These are phyloP conservation scores for Darevskia nairensis DNA, from an alignment of 2,797 vertebrate species.

Conservation along the genomic window DNA sequence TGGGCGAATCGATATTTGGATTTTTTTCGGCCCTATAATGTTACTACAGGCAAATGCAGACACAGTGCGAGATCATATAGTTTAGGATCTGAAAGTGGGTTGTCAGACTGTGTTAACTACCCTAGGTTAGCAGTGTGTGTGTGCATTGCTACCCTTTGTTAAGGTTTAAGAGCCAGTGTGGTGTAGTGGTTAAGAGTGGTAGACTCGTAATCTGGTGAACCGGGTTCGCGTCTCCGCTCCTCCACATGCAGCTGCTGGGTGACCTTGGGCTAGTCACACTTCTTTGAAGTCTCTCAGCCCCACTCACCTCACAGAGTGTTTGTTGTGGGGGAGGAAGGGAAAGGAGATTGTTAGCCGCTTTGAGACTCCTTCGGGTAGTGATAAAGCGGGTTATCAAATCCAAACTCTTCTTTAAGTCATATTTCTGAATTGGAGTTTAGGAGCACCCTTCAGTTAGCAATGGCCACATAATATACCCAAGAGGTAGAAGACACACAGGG, in stretches of 20 bases:
- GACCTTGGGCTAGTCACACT: no score
- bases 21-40: background rate
- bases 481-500: background rate
- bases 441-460: background rate
- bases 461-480: background rate
- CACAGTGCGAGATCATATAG: background rate
- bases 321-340: no score
- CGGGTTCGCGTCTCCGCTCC: no score
- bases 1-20: background rate
- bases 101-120: background rate
- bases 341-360: no score
- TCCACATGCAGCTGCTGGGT: no score
- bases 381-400: no score
- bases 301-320: no score
- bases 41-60: background rate
- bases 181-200: no score
- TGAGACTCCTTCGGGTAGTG: no score
- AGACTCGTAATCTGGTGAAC: no score
- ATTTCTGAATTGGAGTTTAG: background rate
- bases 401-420: background rate
- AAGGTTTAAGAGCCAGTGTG: background rate
- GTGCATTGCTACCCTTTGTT: background rate
- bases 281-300: no score
- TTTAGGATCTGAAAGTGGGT: background rate
- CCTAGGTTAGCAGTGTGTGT: background rate